Percentiles rank a stretch among this genome's conserved stretches.
phyloP scores from a whole-genome alignment of 2,888 invertebrate species.

The Chaitophorus viminalis region DNA sequence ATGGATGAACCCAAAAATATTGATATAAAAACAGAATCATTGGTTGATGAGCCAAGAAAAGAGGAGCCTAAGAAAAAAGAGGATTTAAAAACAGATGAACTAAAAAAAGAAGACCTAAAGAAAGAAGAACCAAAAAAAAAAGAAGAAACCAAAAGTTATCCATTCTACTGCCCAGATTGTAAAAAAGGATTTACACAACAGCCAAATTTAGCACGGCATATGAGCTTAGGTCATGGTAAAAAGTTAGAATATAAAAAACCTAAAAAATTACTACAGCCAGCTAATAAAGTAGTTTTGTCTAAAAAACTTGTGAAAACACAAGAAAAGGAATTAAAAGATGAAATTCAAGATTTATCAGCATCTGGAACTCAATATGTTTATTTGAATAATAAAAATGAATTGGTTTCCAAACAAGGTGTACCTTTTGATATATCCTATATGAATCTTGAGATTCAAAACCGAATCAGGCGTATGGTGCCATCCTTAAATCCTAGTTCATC shows the following conservation, averaged over 20 bases:
- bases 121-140: slow-evolving; percentile 23
- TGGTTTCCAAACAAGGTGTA: slow-evolving; percentile 48
- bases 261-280: slow-evolving; percentile 47
- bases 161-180: slow-evolving; percentile 64
- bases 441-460: slow-evolving; percentile 53
- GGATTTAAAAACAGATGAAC: slow-evolving; percentile 24
- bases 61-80: slow-evolving; percentile 35
- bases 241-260: slow-evolving; percentile 59
- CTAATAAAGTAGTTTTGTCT: slow-evolving; percentile 35
- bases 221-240: slow-evolving; percentile 63
- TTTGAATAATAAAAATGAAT: slow-evolving; percentile 51
- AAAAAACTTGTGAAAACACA: slow-evolving; percentile 53
- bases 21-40: slow-evolving; percentile 31
- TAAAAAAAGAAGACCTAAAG: background rate
- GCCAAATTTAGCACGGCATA: slow-evolving; percentile 64
- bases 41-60: slow-evolving; percentile 6
- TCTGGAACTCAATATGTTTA: slow-evolving; percentile 56
- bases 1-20: slow-evolving; percentile 32
- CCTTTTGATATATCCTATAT: slow-evolving; percentile 52
- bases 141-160: slow-evolving; percentile 65
- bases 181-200: slow-evolving; percentile 64
- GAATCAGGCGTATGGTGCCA: slow-evolving; percentile 55
- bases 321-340: slow-evolving; percentile 58
- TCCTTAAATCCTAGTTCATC: slow-evolving; percentile 37
- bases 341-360: slow-evolving; percentile 58